Percentiles rank a stretch among this genome's conserved stretches.
Evolutionary conservation across 2,888 invertebrate genomes (phyloP).

Genomic region (Acanthoscelides obtectus): DNA sequence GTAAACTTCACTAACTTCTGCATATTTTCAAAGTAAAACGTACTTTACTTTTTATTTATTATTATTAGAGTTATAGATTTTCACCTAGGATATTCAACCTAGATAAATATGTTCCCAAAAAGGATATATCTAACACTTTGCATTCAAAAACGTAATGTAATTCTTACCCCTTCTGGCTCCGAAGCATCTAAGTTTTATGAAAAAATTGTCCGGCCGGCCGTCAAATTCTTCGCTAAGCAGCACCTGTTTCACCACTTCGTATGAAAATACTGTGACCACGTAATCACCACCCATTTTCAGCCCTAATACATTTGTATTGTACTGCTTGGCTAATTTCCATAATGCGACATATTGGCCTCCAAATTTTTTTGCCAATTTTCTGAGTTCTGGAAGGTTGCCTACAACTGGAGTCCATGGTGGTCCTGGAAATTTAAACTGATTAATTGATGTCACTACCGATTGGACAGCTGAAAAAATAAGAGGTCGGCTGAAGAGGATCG

Average conservation of each 20-base stretch:
- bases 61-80: too few relatives aligned
- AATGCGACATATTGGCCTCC: conserved; percentile 54
- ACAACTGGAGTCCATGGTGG: conserved; percentile 48
- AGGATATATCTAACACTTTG: too few relatives aligned
- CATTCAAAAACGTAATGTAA: too few relatives aligned
- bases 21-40: too few relatives aligned
- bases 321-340: conserved; percentile 46
- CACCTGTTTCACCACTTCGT: conserved; percentile 51
- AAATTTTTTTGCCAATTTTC: conserved; percentile 37
- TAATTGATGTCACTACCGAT: too few relatives aligned
- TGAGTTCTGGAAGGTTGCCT: conserved; percentile 43
- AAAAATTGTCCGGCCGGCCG: conserved; percentile 63
- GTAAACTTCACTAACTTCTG: too few relatives aligned
- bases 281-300: conserved; percentile 53
- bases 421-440: conserved; percentile 38
- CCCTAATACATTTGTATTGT: conserved; percentile 53
- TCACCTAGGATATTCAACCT: too few relatives aligned
- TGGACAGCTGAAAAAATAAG: too few relatives aligned
- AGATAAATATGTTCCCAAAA: too few relatives aligned
- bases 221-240: conserved; percentile 57
- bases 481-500: too few relatives aligned
- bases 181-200: conserved; percentile 58
- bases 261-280: conserved; percentile 54
- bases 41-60: too few relatives aligned
- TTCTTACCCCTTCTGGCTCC: conserved; percentile 55